Percentiles rank a stretch among this genome's conserved stretches.
Evolutionary conservation across 2,113 vertebrate species (phyloP).

Genomic region (Dipodomys stephensi): DNA sequence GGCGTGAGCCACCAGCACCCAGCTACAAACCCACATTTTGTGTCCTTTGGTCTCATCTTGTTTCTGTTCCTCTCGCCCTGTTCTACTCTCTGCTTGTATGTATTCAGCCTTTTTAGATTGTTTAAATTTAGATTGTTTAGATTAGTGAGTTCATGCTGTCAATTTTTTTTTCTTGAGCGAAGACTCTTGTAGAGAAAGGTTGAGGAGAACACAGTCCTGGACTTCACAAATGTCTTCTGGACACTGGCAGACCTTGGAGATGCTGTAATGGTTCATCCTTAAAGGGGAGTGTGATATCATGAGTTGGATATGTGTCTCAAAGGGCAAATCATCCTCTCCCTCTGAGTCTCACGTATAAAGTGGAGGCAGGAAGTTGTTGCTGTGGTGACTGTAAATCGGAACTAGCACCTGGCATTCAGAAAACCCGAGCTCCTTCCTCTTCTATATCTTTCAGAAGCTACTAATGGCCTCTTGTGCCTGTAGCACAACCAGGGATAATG

Average conservation of each 20-base stretch:
- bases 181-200: neutral
- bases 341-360: neutral
- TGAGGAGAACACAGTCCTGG: neutral
- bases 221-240: neutral
- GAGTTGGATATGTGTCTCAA: neutral
- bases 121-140: too few relatives aligned
- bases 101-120: neutral
- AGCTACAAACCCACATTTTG: too few relatives aligned
- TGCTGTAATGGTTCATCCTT: neutral
- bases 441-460: neutral
- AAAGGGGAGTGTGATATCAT: too few relatives aligned
- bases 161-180: neutral
- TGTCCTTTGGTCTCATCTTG: neutral
- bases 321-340: too few relatives aligned
- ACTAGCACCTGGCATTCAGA: accelerated
- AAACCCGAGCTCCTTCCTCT: neutral
- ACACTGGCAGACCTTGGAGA: neutral
- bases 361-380: neutral
- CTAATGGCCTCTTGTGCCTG: too few relatives aligned
- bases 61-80: too few relatives aligned
- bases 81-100: neutral
- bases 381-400: neutral
- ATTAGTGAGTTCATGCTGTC: neutral
- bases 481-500: neutral
- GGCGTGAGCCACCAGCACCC: too few relatives aligned